Percentiles rank a stretch among this genome's conserved stretches.
These are phyloP conservation scores for Gila orcuttii DNA, from an alignment of 2,113 vertebrate species.

Conservation along the genomic window DNA sequence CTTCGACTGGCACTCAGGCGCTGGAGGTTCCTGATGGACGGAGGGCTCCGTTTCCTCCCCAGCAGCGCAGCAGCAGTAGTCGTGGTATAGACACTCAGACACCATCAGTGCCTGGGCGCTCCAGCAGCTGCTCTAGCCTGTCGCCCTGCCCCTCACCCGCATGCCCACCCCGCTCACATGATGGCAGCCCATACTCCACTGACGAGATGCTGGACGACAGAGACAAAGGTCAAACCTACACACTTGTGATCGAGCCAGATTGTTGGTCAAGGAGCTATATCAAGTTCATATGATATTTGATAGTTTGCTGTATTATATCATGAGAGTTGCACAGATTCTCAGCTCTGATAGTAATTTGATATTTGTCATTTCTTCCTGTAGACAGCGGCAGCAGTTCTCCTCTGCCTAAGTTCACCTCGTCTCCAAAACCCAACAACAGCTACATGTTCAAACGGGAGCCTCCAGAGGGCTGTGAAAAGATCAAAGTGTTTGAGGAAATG, in stretches of 20 bases:
- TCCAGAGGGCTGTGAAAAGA: constrained; percentile 98
- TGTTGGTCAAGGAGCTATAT: not conserved
- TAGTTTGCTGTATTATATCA: not conserved
- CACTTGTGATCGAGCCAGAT: not conserved
- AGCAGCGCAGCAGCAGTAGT: constrained; percentile 89
- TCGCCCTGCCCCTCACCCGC: constrained; percentile 91
- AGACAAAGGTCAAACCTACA: constrained; percentile 85
- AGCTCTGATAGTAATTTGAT: not conserved
- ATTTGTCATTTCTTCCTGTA: constrained; percentile 74
- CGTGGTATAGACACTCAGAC: constrained; percentile 92
- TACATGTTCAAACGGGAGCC: constrained; percentile 99
- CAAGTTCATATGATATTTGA: not conserved
- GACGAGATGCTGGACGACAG: constrained; percentile 92
- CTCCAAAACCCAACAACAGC: constrained; percentile 99
- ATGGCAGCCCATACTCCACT: constrained; percentile 93
- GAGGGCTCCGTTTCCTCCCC: constrained; percentile 90
- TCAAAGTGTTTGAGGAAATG: constrained; percentile 98
- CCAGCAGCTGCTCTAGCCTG: constrained; percentile 87
- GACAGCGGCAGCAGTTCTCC: constrained; percentile 98
- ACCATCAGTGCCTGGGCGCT: constrained; percentile 86
- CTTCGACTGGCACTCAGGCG: constrained; percentile 75
- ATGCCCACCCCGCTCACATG: constrained; percentile 90
- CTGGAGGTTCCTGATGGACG: constrained; percentile 94
- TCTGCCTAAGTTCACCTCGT: constrained; percentile 97
- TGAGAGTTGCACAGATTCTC: not conserved